phyloP scores from a whole-genome alignment of 2,113 vertebrate species.

The Crypturellus undulatus region DNA sequence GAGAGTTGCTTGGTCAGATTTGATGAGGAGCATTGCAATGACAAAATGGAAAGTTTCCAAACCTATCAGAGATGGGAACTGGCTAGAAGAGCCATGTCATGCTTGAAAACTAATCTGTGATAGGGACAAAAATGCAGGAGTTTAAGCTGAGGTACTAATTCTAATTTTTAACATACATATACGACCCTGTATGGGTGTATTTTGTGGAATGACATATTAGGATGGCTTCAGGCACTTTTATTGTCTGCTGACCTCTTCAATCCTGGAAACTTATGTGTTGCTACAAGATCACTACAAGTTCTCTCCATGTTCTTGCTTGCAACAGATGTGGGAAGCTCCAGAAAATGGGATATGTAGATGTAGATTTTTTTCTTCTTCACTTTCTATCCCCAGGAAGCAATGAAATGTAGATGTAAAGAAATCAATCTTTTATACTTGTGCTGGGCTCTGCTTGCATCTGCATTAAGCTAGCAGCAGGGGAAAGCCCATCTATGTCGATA shows the following conservation, averaged over 20 bases:
- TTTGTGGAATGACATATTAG: neutral
- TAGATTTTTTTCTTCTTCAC: neutral
- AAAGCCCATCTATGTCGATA: neutral
- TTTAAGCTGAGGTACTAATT: neutral
- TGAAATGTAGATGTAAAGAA: neutral
- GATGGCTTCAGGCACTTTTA: neutral
- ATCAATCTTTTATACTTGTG: neutral
- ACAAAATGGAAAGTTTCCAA: neutral
- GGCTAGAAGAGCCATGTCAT: neutral
- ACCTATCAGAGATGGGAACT: neutral
- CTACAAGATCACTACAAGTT: neutral
- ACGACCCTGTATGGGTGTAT: neutral
- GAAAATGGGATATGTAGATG: neutral
- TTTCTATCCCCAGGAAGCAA: neutral
- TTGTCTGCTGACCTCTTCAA: accelerated
- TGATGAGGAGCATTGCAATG: accelerated
- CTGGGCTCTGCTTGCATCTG: neutral
- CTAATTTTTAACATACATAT: neutral
- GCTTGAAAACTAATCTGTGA: neutral
- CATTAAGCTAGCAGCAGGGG: neutral
- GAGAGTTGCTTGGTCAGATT: accelerated
- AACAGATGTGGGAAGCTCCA: neutral
- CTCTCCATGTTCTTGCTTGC: neutral
- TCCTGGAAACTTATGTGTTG: neutral
- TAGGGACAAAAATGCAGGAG: neutral